Evolutionary conservation across 2,888 invertebrate genomes (phyloP).

Genomic region (Nudaria mundana): DNA sequence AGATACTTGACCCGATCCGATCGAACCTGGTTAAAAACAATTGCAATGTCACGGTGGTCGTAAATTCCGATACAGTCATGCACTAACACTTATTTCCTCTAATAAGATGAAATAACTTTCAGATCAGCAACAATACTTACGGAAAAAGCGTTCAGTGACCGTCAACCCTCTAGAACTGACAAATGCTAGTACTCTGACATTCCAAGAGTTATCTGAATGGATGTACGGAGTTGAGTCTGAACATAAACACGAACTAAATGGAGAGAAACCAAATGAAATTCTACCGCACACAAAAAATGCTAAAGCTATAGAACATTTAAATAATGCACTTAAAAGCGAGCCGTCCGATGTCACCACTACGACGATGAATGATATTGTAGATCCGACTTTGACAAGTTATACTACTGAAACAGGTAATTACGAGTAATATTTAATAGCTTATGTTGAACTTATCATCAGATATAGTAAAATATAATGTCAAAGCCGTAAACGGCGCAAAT

Average conservation of each 20-base stretch:
- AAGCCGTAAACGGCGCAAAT: no score
- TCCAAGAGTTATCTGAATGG: slow-evolving; percentile 40
- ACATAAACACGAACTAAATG: background rate
- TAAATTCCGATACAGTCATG: no score
- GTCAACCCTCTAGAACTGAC: slow-evolving; percentile 3
- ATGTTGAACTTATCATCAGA: background rate
- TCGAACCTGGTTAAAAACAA: no score
- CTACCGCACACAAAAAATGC: no score
- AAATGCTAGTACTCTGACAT: slow-evolving; percentile 13
- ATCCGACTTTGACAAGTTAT: background rate
- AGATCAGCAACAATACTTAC: background rate
- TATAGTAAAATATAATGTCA: no score
- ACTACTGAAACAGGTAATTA: slow-evolving; percentile 3
- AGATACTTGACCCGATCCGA: no score
- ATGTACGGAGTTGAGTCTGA: slow-evolving; percentile 30
- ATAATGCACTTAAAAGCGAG: background rate
- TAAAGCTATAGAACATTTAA: no score
- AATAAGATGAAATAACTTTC: background rate
- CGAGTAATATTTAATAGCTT: background rate
- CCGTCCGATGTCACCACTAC: background rate
- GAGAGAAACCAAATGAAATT: background rate
- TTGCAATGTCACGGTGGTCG: no score
- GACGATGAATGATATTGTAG: background rate
- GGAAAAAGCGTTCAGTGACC: slow-evolving; percentile 29
- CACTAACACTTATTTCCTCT: background rate